These are phyloP conservation scores for human DNA, from an alignment of 2,113 vertebrate species.

Conservation along the genomic window GRCh38 chr4:1789501-1790000, in stretches of 20 bases:
- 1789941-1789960: not conserved
- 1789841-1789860: not conserved
- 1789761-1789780: not conserved
- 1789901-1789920: not conserved
- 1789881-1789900: not conserved
- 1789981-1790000: no score
- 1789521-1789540: not conserved
- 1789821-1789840: not conserved
- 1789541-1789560: not conserved
- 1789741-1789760: not conserved
- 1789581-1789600: not conserved
- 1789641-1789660: fast-evolving
- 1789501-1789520: not conserved
- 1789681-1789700: fast-evolving
- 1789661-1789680: not conserved
- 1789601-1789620: not conserved
- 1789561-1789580: fast-evolving
- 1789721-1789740: not conserved
- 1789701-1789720: not conserved
- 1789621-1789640: fast-evolving
- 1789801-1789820: slow-evolving; percentile 24
- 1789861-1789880: not conserved
- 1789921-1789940: not conserved
- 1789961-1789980: not conserved
- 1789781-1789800: not conserved